Evolutionary conservation across 2,888 invertebrate species (phyloP).

Genomic region (Tiphia femorata): DNA sequence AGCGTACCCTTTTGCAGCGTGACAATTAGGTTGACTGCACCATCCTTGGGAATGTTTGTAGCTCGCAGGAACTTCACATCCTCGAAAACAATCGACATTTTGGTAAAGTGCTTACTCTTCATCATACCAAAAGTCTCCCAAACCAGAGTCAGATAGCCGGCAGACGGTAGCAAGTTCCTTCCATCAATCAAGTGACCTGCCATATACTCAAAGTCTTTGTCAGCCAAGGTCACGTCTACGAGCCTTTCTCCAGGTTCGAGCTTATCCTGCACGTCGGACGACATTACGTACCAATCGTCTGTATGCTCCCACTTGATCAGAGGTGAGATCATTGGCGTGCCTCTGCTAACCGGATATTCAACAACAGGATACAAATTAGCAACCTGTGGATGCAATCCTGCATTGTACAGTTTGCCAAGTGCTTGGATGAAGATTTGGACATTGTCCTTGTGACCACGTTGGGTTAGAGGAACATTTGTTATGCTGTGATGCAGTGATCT

Average conservation of each 20-base stretch:
- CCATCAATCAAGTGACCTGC: conserved; percentile 73
- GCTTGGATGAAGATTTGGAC: conserved; percentile 74
- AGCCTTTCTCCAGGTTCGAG: conserved; percentile 51
- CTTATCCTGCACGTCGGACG: conserved; percentile 43
- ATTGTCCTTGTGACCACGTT: conserved; percentile 77
- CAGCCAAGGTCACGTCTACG: conserved; percentile 53
- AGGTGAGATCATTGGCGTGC: conserved; percentile 88
- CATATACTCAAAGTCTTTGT: conserved; percentile 66
- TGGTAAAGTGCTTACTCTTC: conserved; percentile 59
- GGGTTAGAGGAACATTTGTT: conserved; percentile 82
- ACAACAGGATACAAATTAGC: conserved; percentile 83
- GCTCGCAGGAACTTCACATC: conserved; percentile 73
- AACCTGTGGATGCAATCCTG: conserved; percentile 82
- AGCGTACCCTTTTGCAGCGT: conserved; percentile 57
- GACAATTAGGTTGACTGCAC: conserved; percentile 55
- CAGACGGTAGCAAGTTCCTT: conserved; percentile 74
- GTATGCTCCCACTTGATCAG: conserved; percentile 81
- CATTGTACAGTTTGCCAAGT: conserved; percentile 80
- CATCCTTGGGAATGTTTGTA: conserved; percentile 71
- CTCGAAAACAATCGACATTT: conserved; percentile 64
- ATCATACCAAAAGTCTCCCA: conserved; percentile 69
- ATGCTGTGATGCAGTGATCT: conserved; percentile 81
- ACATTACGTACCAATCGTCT: conserved; percentile 67
- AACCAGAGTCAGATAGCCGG: conserved; percentile 70
- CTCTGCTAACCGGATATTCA: conserved; percentile 85